Conservation (phyloP, 2,888 invertebrate genomes). For the Opisthograptis luteolata region DNA sequence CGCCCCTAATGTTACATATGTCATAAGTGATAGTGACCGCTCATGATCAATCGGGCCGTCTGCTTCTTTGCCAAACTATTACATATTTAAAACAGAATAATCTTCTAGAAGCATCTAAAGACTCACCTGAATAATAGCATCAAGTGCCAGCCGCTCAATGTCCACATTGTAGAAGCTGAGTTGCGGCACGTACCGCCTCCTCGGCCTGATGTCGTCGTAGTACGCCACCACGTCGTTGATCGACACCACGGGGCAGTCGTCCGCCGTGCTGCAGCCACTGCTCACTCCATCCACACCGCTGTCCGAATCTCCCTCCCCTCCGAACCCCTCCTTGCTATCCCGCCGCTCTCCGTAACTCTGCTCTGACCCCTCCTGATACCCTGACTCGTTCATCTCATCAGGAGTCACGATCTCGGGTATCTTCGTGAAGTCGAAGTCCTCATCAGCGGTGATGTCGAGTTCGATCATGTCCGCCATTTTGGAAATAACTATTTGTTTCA, state of each 20-base stretch:
- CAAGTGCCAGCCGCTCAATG: constrained; percentile 73
- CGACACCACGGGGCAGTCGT: constrained; percentile 83
- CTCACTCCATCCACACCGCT: constrained; percentile 85
- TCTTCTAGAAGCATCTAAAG: too few relatives aligned
- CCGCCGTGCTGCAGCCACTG: constrained; percentile 83
- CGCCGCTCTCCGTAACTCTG: constrained; percentile 74
- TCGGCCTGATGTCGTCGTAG: constrained; percentile 74
- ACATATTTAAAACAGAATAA: too few relatives aligned
- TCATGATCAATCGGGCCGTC: too few relatives aligned
- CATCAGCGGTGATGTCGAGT: constrained; percentile 59
- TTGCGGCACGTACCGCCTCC: constrained; percentile 73
- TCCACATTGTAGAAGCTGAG: constrained; percentile 77
- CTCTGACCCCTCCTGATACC: constrained; percentile 77
- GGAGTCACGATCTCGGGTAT: constrained; percentile 77
- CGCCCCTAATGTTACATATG: too few relatives aligned
- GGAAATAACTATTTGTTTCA: constrained; percentile 36
- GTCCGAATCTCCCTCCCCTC: constrained; percentile 78
- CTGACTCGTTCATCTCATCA: constrained; percentile 78
- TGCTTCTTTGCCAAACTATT: too few relatives aligned
- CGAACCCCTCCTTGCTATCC: constrained; percentile 76
- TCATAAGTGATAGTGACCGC: too few relatives aligned
- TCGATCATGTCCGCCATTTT: constrained; percentile 71
- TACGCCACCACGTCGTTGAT: constrained; percentile 81
- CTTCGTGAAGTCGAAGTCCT: constrained; percentile 71
- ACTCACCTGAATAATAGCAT: constrained; percentile 72